phyloP scores from a whole-genome alignment of 2,113 vertebrate species.

The Pterophyllum scalare region DNA sequence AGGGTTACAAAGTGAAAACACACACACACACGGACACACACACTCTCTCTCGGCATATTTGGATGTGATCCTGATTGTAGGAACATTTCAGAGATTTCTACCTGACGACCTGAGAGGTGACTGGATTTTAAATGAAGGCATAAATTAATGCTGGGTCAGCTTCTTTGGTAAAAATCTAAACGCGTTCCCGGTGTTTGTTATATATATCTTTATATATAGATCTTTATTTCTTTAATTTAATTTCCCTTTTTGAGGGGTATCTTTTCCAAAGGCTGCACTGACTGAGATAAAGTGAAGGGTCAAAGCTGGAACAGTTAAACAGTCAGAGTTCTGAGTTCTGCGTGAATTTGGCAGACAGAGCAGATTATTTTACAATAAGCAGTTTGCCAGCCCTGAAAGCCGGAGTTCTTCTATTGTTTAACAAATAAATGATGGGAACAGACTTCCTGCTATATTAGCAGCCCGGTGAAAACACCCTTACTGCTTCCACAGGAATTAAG shows the following conservation, averaged over 20 bases:
- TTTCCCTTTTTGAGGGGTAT: fast-evolving
- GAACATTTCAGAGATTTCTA: too few species aligned
- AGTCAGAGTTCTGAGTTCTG: neutral
- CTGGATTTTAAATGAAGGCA: too few species aligned
- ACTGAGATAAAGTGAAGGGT: neutral
- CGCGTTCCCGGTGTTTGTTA: neutral
- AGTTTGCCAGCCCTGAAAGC: neutral
- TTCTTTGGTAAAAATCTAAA: neutral
- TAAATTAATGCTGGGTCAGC: too few species aligned
- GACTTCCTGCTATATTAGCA: neutral
- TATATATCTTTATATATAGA: too few species aligned
- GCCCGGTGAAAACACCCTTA: neutral
- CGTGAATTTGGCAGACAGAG: neutral
- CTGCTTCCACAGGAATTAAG: neutral
- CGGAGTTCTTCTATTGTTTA: neutral
- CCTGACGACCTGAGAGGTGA: too few species aligned
- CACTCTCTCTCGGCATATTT: too few species aligned
- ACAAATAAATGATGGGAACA: neutral
- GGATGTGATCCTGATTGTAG: too few species aligned
- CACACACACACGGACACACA: too few species aligned
- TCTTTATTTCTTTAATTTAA: neutral
- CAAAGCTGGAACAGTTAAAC: neutral
- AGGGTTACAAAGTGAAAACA: too few species aligned
- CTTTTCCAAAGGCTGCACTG: neutral
- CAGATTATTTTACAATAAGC: neutral